Conservation (phyloP, 2,888 invertebrate genomes). For the Lysandra bellargus region DNA sequence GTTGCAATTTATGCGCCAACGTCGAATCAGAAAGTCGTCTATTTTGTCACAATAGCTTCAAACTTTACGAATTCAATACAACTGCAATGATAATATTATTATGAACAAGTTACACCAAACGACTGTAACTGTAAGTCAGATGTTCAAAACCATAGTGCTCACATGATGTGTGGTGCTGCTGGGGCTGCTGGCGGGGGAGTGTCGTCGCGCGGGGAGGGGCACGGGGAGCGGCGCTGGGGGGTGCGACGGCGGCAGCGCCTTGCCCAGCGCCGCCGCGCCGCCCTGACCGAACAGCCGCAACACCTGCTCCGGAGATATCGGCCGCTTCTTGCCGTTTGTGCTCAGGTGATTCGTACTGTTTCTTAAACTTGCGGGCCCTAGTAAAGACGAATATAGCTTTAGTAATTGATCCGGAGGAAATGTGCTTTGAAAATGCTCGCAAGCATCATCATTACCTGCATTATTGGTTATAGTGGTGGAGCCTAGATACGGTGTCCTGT, state of each 20-base stretch:
- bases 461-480: constrained; percentile 82
- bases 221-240: constrained; percentile 64
- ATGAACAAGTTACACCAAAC: neutral
- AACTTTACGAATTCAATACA: neutral
- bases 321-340: constrained; percentile 85
- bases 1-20: constrained; percentile 13
- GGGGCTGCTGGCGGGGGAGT: constrained; percentile 88
- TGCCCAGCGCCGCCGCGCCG: constrained; percentile 72
- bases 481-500: constrained; percentile 85
- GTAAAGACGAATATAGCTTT: constrained; percentile 32
- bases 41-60: neutral
- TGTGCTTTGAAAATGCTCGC: neutral
- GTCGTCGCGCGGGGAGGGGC: constrained; percentile 72
- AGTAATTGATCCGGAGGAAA: neutral
- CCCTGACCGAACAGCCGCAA: constrained; percentile 83
- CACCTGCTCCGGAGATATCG: constrained; percentile 92
- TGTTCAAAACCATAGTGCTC: constrained; percentile 42
- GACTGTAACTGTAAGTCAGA: neutral
- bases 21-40: neutral
- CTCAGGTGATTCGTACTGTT: constrained; percentile 79
- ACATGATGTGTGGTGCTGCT: constrained; percentile 90
- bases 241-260: constrained; percentile 72
- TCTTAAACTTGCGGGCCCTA: constrained; percentile 66
- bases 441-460: constrained; percentile 52
- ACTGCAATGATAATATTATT: neutral